Base-by-base conservation (phyloP, 1,140 invertebrate genomes). In the Drosophila ogumai region DNA sequence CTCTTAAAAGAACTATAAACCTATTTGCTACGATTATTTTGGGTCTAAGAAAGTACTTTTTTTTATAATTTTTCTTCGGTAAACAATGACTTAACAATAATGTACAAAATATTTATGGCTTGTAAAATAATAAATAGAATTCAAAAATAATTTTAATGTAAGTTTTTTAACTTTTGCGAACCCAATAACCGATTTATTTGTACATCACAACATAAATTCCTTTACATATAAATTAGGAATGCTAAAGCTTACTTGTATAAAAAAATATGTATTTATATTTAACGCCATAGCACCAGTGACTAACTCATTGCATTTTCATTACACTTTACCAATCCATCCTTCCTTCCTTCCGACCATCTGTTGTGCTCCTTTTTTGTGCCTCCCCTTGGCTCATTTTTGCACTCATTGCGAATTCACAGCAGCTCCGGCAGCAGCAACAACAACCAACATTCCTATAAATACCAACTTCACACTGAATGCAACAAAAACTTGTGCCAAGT, bases 361-460 rank as follows among this genome's bases (percentile, higher is more conserved):
- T 36, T 44, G 36, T n/a, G 38, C 32, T 68, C 44, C 61, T 52
- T 68, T 68, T 34, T 19, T 40, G 32, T 52, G 28, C 36, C 65
- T 64, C 61, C 58, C 67, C 72, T 64, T 54, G 31, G 31, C 73
- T 28, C 32, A 76, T 79, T 81, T 79, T 38, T 54, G 32, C 57
- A 80, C 81, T 85, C 81, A 85, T 85, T 85, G 82, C 46, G 25
- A 86, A 86, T 86, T 66, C 82, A 80, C 54, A 63, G 64, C 79
- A 71, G 59, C 52, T 22, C 31, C 3, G 52, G 17, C 34, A 47
- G 40, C 67, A 67, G 40, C 75, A 69, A 57, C 44, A 75, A 56
- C 47, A 71, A 81, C 44, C 68, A 63, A 50, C 84, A 88, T 87
- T 87, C 84, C 82, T 86, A 87, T 82, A 88, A 88, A 87, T 88